These are phyloP conservation scores for Drosophila quadrilineata DNA, from an alignment of 1,140 invertebrate genomes.

Conservation along the genomic window DNA sequence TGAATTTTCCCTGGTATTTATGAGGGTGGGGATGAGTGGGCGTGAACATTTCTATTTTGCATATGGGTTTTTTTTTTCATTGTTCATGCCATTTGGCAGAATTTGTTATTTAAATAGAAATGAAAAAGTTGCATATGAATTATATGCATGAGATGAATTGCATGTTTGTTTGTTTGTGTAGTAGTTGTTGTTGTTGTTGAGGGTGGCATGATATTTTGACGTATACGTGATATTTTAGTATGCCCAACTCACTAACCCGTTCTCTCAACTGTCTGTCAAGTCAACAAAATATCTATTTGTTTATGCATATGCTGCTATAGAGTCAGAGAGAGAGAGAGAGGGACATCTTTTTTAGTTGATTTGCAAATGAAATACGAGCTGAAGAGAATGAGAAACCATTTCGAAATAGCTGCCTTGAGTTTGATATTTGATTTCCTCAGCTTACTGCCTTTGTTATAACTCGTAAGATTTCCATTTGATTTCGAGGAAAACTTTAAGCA, in stretches of 20 bases:
- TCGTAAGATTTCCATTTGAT: no score
- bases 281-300: constrained; percentile 22
- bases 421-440: no score
- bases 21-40: neutral
- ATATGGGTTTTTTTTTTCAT: constrained; percentile 50
- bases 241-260: neutral
- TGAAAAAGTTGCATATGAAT: constrained; percentile 57
- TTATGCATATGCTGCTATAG: neutral
- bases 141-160: constrained; percentile 32
- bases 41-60: constrained; percentile 35
- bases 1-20: constrained; percentile 39
- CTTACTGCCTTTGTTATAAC: no score
- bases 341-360: neutral
- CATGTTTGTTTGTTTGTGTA: no score
- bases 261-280: constrained; percentile 1
- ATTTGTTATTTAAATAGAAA: constrained; percentile 64
- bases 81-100: constrained; percentile 45
- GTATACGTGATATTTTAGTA: constrained; percentile 35
- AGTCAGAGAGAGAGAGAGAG: no score
- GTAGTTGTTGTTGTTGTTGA: no score
- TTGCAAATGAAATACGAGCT: neutral
- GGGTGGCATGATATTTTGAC: constrained; percentile 21
- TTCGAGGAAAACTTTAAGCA: neutral
- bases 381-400: no score
- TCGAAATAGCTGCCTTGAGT: no score